Percentiles rank a stretch among this genome's conserved stretches.
These are phyloP conservation scores for Liodrosophila aerea DNA, from an alignment of 2,888 invertebrate species.

Conservation along the genomic window DNA sequence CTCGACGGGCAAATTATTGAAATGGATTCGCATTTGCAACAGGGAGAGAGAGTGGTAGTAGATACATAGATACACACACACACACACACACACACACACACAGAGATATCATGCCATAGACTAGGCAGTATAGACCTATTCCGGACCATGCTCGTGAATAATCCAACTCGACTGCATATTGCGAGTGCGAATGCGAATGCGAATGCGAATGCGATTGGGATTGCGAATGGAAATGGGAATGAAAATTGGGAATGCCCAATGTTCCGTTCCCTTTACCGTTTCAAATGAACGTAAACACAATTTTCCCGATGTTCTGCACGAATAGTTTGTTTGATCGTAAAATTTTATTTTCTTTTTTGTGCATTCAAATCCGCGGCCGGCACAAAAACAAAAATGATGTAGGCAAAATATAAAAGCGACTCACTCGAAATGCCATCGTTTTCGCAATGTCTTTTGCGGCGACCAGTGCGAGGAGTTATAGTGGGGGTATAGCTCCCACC, in stretches of 20 bases:
- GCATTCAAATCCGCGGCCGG: conserved; percentile 61
- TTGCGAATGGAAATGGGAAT: too few species aligned
- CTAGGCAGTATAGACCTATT: conserved; percentile 9
- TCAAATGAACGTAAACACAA: conserved; percentile 68
- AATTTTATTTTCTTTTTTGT: conserved; percentile 61
- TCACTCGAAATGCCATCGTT: conserved; percentile 38
- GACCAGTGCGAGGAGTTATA: too few species aligned
- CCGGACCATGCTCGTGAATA: conserved; percentile 1
- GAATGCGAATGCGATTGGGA: conserved; percentile 13
- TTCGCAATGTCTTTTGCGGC: conserved; percentile 5
- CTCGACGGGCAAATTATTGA: conserved; percentile 71
- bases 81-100: too few species aligned
- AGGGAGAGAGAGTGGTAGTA: too few species aligned
- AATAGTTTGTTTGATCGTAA: conserved; percentile 76
- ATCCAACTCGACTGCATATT: not conserved
- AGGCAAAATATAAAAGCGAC: conserved; percentile 26
- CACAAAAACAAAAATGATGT: conserved; percentile 43
- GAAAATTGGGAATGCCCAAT: conserved; percentile 25
- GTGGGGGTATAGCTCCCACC: too few species aligned
- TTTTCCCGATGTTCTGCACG: conserved; percentile 75
- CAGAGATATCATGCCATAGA: too few species aligned
- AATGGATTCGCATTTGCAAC: conserved; percentile 60
- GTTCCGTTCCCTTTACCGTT: conserved; percentile 58
- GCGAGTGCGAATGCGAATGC: not conserved
- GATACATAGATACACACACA: too few species aligned